Evolutionary conservation across 1,140 invertebrate species (phyloP).

Genomic region (Pogonomyrmex barbatus): DNA sequence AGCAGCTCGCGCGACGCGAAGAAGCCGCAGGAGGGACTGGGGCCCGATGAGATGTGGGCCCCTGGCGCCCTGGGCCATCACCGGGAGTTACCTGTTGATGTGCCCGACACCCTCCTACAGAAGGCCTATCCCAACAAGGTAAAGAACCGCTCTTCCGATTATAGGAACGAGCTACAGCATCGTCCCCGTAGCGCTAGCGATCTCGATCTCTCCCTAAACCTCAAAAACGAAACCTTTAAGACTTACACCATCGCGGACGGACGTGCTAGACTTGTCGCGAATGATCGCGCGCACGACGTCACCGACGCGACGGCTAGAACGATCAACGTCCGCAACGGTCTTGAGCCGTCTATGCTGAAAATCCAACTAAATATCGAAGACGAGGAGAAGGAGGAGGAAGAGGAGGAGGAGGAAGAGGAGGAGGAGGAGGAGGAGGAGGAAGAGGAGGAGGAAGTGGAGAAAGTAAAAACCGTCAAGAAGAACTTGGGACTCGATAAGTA

Average conservation of each 20-base stretch:
- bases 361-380: conserved; percentile 84
- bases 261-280: conserved; percentile 69
- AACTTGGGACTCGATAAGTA: conserved; percentile 16
- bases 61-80: conserved; percentile 90
- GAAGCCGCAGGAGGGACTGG: conserved; percentile 81
- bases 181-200: conserved; percentile 83
- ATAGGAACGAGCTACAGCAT: conserved; percentile 76
- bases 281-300: conserved; percentile 71
- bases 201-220: conserved; percentile 83
- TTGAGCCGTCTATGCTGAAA: conserved; percentile 84
- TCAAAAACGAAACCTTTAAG: conserved; percentile 78
- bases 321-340: conserved; percentile 75
- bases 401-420: too few relatives aligned
- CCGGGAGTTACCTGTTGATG: conserved; percentile 99
- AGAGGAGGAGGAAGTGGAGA: conserved; percentile 15
- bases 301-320: conserved; percentile 23
- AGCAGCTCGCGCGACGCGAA: conserved; percentile 80
- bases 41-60: conserved; percentile 85
- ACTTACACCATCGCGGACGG: conserved; percentile 61
- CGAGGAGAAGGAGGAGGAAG: conserved; percentile 26
- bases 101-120: conserved; percentile 97
- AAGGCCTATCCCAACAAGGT: conserved; percentile 96
- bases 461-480: conserved; percentile 25
- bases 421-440: too few relatives aligned
- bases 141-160: conserved; percentile 83